Evolutionary conservation across 2,113 vertebrate species (phyloP).

Genomic region (Pituophis catenifer): DNA sequence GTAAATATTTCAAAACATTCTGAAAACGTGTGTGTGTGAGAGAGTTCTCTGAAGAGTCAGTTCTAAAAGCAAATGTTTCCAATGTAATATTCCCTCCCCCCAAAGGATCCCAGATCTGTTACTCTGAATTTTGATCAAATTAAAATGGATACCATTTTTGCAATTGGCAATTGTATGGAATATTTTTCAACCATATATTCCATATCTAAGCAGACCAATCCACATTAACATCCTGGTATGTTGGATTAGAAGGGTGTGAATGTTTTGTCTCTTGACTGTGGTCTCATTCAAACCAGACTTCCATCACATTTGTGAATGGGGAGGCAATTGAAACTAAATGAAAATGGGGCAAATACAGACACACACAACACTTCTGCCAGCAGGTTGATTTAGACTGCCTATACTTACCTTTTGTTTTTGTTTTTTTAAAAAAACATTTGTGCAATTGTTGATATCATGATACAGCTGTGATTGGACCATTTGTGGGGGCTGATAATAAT

Average conservation of each 20-base stretch:
- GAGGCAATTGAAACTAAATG: neutral
- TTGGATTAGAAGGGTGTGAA: too few relatives aligned
- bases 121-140: conserved; percentile 3
- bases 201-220: neutral
- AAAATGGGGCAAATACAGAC: neutral
- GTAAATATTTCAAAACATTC: conserved; percentile 52
- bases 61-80: conserved; percentile 41
- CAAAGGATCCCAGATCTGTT: neutral
- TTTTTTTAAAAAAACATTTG: neutral
- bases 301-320: neutral
- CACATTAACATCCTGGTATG: neutral
- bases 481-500: neutral
- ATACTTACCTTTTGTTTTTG: neutral
- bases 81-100: neutral
- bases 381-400: too few relatives aligned
- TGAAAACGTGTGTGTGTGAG: neutral
- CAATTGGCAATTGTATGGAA: neutral
- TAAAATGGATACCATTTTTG: neutral
- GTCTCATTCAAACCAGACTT: neutral
- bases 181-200: neutral
- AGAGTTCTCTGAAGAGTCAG: conserved; percentile 11
- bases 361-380: too few relatives aligned
- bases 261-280: neutral
- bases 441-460: neutral
- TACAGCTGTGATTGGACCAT: neutral